phyloP scores from a whole-genome alignment of 2,797 vertebrate species.

The Chloroceryle inda region DNA sequence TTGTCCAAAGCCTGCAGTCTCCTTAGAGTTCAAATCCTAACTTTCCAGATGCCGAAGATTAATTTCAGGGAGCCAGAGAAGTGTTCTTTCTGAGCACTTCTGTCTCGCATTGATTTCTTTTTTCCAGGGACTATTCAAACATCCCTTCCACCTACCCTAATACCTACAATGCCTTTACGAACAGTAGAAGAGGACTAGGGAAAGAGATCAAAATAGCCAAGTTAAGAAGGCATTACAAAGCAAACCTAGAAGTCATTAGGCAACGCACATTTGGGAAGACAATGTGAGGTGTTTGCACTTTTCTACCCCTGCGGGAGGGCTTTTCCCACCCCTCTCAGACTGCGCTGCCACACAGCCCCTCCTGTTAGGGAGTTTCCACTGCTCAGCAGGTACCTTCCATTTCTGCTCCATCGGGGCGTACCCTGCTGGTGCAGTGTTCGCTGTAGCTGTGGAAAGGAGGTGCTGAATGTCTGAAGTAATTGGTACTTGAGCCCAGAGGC shows the following conservation, averaged over 20 bases:
- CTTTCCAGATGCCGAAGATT: neutral
- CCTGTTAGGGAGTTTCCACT: neutral
- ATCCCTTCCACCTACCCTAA: neutral
- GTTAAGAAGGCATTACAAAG: neutral
- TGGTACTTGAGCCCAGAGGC: neutral
- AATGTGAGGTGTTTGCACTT: neutral
- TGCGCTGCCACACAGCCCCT: neutral
- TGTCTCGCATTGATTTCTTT: neutral
- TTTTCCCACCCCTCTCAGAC: neutral
- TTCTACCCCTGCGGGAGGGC: neutral
- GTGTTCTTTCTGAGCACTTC: neutral
- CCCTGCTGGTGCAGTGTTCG: too few species aligned
- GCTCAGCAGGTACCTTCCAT: neutral
- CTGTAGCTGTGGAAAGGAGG: neutral
- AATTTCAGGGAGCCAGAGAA: slow-evolving; percentile 5
- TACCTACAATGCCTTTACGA: neutral
- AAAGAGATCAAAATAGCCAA: neutral
- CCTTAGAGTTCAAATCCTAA: neutral
- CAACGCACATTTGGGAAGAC: neutral
- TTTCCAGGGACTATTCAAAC: neutral
- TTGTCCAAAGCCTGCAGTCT: neutral
- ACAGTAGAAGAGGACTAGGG: neutral
- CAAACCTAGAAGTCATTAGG: neutral
- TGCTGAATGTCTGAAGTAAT: neutral
- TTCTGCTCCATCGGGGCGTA: neutral